A percentile compares a stretch with the other conserved stretches of the same genome.
phyloP scores from a whole-genome alignment of 2,888 invertebrate species.

The Yponomeuta plumbellus region DNA sequence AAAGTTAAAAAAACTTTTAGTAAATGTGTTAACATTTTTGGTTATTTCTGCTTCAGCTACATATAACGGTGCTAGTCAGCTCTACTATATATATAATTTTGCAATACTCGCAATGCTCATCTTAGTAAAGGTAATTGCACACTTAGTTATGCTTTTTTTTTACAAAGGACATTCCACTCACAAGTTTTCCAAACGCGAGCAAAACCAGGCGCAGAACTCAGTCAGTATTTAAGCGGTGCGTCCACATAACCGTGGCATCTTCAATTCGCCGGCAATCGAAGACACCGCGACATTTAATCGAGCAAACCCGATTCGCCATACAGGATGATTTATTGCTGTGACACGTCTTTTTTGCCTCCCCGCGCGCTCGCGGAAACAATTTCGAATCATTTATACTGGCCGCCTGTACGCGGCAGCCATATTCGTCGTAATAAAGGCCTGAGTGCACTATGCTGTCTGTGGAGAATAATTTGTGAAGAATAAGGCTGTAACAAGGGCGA shows the following conservation, averaged over 20 bases:
- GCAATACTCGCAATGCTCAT: too few species aligned
- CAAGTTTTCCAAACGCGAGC: neutral
- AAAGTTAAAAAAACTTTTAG: too few species aligned
- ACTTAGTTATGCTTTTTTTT: too few species aligned
- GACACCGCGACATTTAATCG: constrained; percentile 60
- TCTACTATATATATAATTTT: too few species aligned
- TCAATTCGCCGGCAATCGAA: constrained; percentile 50
- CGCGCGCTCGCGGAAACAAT: constrained; percentile 67
- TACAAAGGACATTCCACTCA: too few species aligned
- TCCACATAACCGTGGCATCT: constrained; percentile 54
- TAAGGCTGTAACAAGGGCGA: too few species aligned
- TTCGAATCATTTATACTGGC: constrained; percentile 71
- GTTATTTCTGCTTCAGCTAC: too few species aligned
- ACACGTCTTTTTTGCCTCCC: constrained; percentile 71
- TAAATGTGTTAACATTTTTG: too few species aligned
- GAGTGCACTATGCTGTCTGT: neutral
- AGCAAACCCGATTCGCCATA: constrained; percentile 60
- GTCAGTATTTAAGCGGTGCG: constrained; percentile 46
- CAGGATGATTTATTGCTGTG: constrained; percentile 71
- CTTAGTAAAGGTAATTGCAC: too few species aligned
- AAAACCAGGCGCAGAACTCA: neutral
- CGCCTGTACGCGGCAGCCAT: constrained; percentile 52
- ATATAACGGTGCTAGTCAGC: too few species aligned
- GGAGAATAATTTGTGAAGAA: too few species aligned
- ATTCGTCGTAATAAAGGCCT: constrained; percentile 35